phyloP scores from a whole-genome alignment of 1,140 invertebrate genomes.

The Pseudomyrmex flavicornis region DNA sequence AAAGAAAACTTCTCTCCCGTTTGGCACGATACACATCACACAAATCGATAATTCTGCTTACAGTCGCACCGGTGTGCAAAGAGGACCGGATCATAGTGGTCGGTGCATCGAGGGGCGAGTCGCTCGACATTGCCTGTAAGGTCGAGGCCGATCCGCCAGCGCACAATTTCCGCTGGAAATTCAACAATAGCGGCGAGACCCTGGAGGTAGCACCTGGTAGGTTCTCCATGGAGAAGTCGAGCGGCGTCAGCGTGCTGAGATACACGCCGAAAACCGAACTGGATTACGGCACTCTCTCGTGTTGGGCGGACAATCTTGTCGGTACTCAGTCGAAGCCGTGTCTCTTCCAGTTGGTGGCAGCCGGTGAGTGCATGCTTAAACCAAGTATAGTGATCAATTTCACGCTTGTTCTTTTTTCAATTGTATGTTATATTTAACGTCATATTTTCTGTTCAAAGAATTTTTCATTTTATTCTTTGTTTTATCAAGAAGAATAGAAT shows the following conservation, averaged over 20 bases:
- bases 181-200: constrained; percentile 95
- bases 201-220: constrained; percentile 91
- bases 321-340: constrained; percentile 91
- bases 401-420: too few species aligned
- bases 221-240: constrained; percentile 86
- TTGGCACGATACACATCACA: neutral
- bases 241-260: constrained; percentile 84
- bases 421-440: too few species aligned
- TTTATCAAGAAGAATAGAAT: neutral
- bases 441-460: too few species aligned
- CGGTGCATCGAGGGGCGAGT: constrained; percentile 93
- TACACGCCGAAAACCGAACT: constrained; percentile 85
- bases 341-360: constrained; percentile 91
- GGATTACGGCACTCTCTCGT: constrained; percentile 92
- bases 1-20: neutral
- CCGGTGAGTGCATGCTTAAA: constrained; percentile 85
- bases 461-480: too few species aligned
- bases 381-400: constrained; percentile 18
- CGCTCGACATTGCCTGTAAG: constrained; percentile 92
- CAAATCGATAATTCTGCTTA: constrained; percentile 69
- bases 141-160: constrained; percentile 95
- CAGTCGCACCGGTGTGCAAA: constrained; percentile 93
- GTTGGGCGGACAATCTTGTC: constrained; percentile 91
- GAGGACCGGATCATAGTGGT: constrained; percentile 91
- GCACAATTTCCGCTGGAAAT: constrained; percentile 94